Evolutionary conservation across 2,113 vertebrate species (phyloP), one percentile per base, ranked within the genome.

Genomic region (Rutilus rutilus): DNA sequence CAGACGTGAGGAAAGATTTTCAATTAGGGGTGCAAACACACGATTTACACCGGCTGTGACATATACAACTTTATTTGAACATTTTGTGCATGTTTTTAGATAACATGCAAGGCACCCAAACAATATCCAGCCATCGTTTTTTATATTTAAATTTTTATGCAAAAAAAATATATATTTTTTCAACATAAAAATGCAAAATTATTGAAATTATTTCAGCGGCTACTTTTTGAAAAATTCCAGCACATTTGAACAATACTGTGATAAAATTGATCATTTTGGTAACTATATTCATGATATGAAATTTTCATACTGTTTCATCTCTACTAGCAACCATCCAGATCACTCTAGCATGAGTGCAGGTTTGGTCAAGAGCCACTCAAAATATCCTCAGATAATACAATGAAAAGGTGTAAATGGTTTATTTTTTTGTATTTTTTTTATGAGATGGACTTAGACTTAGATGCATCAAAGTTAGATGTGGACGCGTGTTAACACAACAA

Each of bases 401-500:
- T 11, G 23, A 71, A 69, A 23, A 39, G 33, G 9, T 39, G 33
- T 10, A 39, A 71, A 23, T 69, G 52, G 14, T 15, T 50, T 14
- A 23, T 60, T 27, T 14, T 15, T 2, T 5, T 14, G 1, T 1
- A 2, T 60, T 73, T 45, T 73, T 45, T 1, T n/a, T 15, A 0
- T 17, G n/a, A 30, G 33, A 80, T 9, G 15, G 50, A n/a, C n/a
- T n/a, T n/a, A n/a, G n/a, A n/a, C n/a, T n/a, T n/a, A n/a, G n/a
- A n/a, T n/a, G n/a, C n/a, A n/a, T n/a, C 8, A 57, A 33, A 25
- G 42, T 25, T 15, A 78, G 27, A 81, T 25, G n/a, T 69, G 80
- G 42, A 27, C 6, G 45, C 33, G 79, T n/a, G 62, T 47, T 30
- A n/a, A 81, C 79, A 82, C 79, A 50, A 82, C 25, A 17, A 67